Evolutionary conservation across 2,797 vertebrate genomes (phyloP).

Genomic region (Babyrousa celebensis): DNA sequence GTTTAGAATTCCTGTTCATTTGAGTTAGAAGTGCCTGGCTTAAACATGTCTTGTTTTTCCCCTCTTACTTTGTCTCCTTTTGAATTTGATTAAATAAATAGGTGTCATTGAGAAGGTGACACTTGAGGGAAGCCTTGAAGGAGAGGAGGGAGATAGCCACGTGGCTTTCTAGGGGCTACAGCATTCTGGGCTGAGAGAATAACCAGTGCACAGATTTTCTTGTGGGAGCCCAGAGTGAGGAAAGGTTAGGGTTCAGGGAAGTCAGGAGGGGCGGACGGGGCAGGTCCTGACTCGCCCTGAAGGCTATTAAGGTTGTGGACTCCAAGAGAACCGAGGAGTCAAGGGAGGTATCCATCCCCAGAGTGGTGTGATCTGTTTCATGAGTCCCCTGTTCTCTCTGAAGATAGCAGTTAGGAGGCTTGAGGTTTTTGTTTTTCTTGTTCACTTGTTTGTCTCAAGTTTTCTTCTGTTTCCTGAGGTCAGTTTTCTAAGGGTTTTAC

Average conservation of each 20-base stretch:
- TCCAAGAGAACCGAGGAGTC: not conserved
- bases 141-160: not conserved
- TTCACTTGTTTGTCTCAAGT: not conserved
- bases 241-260: not conserved
- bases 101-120: not conserved
- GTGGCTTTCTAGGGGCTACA: not conserved
- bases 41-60: not conserved
- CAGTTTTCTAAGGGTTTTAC: not conserved
- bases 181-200: not conserved
- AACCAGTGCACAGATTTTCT: not conserved
- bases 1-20: not conserved
- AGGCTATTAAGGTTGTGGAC: not conserved
- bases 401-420: not conserved
- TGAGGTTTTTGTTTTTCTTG: not conserved
- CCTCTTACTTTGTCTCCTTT: not conserved
- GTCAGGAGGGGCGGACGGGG: no score
- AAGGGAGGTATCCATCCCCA: not conserved
- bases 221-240: not conserved
- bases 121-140: not conserved
- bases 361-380: not conserved
- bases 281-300: not conserved
- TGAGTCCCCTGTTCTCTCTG: not conserved
- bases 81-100: not conserved
- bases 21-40: not conserved
- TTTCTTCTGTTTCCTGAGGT: constrained; percentile 26